Conservation (phyloP, 2,888 invertebrate species). For the Rhopalosiphum nymphaeae region DNA sequence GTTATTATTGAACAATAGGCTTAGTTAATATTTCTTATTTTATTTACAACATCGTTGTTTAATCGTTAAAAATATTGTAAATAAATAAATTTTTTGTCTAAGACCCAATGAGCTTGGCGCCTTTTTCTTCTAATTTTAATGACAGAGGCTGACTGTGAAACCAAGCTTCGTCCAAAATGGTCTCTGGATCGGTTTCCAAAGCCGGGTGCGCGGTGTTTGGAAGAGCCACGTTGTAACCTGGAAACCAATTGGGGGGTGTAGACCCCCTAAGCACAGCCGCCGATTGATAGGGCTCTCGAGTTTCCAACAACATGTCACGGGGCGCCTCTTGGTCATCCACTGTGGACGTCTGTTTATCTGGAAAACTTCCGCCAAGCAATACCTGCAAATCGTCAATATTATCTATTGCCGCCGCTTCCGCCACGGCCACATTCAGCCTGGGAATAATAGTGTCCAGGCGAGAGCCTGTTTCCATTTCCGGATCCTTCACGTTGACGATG, state of each 20-base stretch:
- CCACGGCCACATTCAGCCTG: neutral
- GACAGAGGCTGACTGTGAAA: conserved; percentile 52
- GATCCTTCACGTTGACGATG: conserved; percentile 25
- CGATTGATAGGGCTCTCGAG: conserved; percentile 8
- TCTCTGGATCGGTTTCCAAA: conserved; percentile 30
- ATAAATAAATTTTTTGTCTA: neutral
- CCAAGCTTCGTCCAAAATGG: conserved; percentile 49
- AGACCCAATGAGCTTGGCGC: conserved; percentile 58
- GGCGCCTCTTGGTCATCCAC: neutral
- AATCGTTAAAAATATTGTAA: neutral
- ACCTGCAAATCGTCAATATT: conserved; percentile 37
- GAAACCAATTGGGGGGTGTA: conserved; percentile 46
- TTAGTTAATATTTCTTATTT: neutral
- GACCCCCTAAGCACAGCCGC: conserved; percentile 48
- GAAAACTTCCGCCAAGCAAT: conserved; percentile 20
- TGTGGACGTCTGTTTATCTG: neutral
- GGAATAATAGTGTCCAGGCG: conserved; percentile 40
- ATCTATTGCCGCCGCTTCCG: neutral
- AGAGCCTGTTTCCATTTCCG: conserved; percentile 48
- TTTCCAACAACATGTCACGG: conserved; percentile 36
- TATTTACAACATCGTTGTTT: neutral
- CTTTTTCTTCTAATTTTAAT: conserved; percentile 33
- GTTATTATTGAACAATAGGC: neutral
- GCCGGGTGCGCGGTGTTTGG: conserved; percentile 35
- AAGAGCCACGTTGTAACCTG: conserved; percentile 53